phyloP scores from a whole-genome alignment of 2,113 vertebrate genomes.

The Dicerorhinus sumatrensis region DNA sequence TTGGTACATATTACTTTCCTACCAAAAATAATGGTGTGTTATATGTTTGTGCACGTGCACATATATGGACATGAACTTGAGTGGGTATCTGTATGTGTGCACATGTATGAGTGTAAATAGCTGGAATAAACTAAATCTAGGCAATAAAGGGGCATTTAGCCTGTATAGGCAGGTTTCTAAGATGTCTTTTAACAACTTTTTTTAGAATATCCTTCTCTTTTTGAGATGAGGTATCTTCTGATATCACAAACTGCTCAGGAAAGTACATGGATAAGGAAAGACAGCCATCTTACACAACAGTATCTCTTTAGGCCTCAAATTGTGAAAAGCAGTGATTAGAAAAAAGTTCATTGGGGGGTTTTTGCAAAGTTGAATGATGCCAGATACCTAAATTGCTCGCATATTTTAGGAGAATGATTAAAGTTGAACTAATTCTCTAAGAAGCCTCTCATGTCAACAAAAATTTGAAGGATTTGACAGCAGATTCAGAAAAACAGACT shows the following conservation, averaged over 20 bases:
- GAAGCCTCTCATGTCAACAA: background rate
- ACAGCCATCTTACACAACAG: background rate
- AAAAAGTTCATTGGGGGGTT: background rate
- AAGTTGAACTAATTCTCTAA: conserved; percentile 42
- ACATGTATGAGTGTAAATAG: background rate
- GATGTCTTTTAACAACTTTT: conserved; percentile 9
- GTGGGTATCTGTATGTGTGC: background rate
- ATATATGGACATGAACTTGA: background rate
- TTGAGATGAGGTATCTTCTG: conserved; percentile 12
- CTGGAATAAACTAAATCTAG: conserved; percentile 11
- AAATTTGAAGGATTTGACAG: background rate
- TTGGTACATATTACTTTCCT: background rate
- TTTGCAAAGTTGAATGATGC: conserved; percentile 17
- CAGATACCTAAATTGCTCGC: background rate
- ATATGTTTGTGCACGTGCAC: background rate
- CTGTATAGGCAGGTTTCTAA: background rate
- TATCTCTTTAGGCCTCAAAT: conserved; percentile 21
- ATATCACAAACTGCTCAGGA: conserved; percentile 27
- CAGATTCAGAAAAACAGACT: conserved; percentile 18
- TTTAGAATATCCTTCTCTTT: conserved; percentile 31
- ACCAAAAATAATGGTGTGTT: background rate
- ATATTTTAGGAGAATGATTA: conserved; percentile 47
- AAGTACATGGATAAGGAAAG: background rate
- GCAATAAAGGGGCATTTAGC: background rate
- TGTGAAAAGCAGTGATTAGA: background rate